phyloP scores from a whole-genome alignment of 2,888 invertebrate genomes.

The Terebella lapidaria region DNA sequence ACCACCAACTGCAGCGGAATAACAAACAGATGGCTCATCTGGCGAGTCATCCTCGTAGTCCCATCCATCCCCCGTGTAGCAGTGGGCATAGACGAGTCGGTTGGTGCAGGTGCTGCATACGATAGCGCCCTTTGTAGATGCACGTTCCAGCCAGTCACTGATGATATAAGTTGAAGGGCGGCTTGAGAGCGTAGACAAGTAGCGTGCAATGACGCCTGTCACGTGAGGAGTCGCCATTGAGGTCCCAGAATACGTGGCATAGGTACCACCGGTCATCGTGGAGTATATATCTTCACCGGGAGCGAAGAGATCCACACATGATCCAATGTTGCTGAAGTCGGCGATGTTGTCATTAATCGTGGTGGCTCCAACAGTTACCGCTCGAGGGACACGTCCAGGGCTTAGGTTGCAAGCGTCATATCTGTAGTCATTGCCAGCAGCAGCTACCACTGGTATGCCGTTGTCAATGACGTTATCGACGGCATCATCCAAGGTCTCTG shows the following conservation, averaged over 20 bases:
- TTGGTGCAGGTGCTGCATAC: too few species aligned
- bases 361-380: constrained; percentile 13
- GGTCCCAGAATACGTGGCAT: constrained; percentile 8
- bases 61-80: too few species aligned
- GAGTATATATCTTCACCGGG: constrained; percentile 13
- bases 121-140: too few species aligned
- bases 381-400: constrained; percentile 1
- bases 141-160: too few species aligned
- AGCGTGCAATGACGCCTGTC: constrained; percentile 13
- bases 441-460: constrained; percentile 7
- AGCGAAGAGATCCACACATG: constrained; percentile 18
- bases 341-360: constrained; percentile 5
- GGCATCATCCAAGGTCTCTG: background rate
- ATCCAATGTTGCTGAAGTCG: constrained; percentile 14
- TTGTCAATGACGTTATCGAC: background rate
- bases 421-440: constrained; percentile 7
- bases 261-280: background rate
- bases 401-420: constrained; percentile 1
- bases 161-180: too few species aligned
- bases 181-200: too few species aligned
- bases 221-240: constrained; percentile 21
- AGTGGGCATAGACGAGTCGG: too few species aligned
- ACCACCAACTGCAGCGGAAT: too few species aligned
- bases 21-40: too few species aligned
- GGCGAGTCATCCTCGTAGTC: too few species aligned